A percentile compares a stretch with the other conserved stretches of the same genome.
Evolutionary conservation across 2,113 vertebrate species (phyloP).

Genomic region (Mobula hypostoma): DNA sequence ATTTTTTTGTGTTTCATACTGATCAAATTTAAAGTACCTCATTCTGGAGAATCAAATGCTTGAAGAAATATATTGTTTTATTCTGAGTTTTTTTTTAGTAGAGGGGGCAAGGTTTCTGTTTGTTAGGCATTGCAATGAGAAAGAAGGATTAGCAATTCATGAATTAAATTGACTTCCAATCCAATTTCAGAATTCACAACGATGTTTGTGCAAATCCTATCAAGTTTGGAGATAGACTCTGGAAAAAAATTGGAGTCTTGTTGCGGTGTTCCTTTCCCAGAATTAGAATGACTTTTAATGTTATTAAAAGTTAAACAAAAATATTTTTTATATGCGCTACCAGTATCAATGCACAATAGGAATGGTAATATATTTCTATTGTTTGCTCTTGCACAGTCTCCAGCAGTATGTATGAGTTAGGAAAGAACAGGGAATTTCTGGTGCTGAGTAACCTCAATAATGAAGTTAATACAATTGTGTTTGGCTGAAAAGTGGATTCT

Average conservation of each 20-base stretch:
- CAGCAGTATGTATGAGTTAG: background rate
- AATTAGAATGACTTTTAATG: background rate
- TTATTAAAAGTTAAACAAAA: background rate
- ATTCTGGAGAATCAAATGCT: background rate
- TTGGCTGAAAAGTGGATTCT: background rate
- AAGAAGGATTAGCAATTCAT: background rate
- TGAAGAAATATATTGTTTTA: background rate
- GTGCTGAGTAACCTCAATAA: background rate
- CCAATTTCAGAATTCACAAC: background rate
- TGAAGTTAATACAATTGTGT: background rate
- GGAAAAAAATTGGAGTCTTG: background rate
- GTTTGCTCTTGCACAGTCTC: too few species aligned
- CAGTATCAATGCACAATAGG: background rate
- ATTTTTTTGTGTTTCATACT: background rate
- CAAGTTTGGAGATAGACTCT: background rate
- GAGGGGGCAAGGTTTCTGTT: background rate
- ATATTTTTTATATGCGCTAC: background rate
- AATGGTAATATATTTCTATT: background rate
- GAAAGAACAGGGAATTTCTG: background rate
- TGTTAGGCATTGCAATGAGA: background rate
- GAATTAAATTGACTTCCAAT: background rate
- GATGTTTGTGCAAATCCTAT: background rate
- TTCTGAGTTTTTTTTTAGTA: background rate
- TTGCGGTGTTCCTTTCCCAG: too few species aligned
- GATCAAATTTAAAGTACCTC: background rate